Base-by-base conservation (phyloP, 2,888 invertebrate genomes). In the Ectemnius continuus region DNA sequence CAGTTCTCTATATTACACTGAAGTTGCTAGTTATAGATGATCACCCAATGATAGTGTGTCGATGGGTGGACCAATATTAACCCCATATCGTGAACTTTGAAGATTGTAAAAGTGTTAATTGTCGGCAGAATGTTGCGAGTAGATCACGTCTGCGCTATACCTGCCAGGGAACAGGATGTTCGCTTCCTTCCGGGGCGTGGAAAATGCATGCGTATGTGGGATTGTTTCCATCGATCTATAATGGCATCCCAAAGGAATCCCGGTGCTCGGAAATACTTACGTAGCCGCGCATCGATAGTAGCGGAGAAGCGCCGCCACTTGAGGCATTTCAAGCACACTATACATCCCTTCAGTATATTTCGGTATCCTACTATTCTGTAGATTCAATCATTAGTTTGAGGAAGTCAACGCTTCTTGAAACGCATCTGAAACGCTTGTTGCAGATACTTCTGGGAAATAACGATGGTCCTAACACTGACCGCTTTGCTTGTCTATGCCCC, bases 321-420 rank as follows among this genome's bases (percentile, higher is more conserved):
- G 45, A 79, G 78, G 61, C 80, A 84, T 61, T 79, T 86, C 66
- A 78, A 60, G 4, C 28, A 78, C 46, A 82, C 88, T 3, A 88
- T 90, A 76, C 91, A 91, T 70, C 90, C 90, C 2, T 90, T 90
- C 68, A 89, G 90, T 81, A 63, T 85, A 13, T 89, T 91, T 75
- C 87, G 87, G 90, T 90, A 84, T 20, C 28, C 28, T 23, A 1
- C 4, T 36, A 20, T 20, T 47, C 18, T 14, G 14, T 20, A 52
- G 48, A 16, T 8, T 14, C n/a, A 14, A 16, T 11, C 16, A 16
- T 0, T 58, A 26, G 16, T 67, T 62, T 45, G 1, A 71, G 57
- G 14, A 11, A 36, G 20, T 63, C 60, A 64, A 52, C 46, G 58
- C 26, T 16, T 26, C 60, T 52, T 62, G 61, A n/a, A 64, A 23